Evolutionary conservation across 2,113 vertebrate genomes (phyloP).

Genomic region (Chionis minor): DNA sequence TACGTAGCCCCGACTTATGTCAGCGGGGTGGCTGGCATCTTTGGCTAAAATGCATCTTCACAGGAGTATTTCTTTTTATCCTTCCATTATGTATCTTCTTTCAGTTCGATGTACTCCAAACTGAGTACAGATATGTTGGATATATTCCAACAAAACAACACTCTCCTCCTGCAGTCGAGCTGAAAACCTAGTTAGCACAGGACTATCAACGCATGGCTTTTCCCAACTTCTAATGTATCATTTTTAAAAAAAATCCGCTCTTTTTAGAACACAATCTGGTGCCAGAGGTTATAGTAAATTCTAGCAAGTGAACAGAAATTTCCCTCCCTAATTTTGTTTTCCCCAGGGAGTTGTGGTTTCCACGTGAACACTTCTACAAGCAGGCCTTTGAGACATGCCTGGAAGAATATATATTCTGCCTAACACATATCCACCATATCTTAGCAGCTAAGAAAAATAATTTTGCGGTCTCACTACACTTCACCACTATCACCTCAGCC

Average conservation of each 20-base stretch:
- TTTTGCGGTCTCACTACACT: not conserved
- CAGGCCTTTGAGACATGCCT: slow-evolving; percentile 1
- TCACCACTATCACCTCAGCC: slow-evolving; percentile 21
- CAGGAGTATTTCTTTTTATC: not conserved
- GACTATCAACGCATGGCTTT: not conserved
- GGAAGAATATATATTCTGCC: slow-evolving; percentile 37
- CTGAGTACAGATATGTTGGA: not conserved
- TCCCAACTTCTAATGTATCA: not conserved
- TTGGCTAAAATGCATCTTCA: not conserved
- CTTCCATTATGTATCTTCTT: not conserved
- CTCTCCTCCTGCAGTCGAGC: not conserved
- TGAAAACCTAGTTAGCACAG: not conserved
- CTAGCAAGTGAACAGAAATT: slow-evolving; percentile 42
- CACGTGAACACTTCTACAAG: slow-evolving; percentile 28
- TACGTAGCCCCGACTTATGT: not conserved
- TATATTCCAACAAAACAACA: not conserved
- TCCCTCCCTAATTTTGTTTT: slow-evolving; percentile 28
- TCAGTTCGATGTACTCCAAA: not conserved
- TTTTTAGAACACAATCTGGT: not conserved
- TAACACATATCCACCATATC: not conserved
- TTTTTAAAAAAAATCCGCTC: not conserved
- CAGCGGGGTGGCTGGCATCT: not conserved
- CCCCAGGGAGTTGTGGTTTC: slow-evolving; percentile 51
- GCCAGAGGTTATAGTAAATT: slow-evolving; percentile 36
- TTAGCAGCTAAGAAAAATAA: slow-evolving; percentile 42